Evolutionary conservation across 2,113 vertebrate species (phyloP).

Genomic region (Phalacrocorax brasilianus): DNA sequence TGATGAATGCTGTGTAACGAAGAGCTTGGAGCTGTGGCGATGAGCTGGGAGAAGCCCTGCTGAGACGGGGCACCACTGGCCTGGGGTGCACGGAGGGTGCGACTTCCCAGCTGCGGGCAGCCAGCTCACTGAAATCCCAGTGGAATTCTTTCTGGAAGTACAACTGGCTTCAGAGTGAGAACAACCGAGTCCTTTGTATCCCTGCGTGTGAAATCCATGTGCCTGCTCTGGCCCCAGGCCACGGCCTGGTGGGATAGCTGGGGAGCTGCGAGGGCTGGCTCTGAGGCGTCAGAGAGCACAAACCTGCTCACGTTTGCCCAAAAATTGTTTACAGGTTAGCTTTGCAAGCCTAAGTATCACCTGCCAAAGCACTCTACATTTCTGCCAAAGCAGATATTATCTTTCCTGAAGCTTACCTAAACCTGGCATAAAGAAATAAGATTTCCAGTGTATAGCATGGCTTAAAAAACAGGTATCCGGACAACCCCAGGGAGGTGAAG

Average conservation of each 20-base stretch:
- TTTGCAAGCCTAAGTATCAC: background rate
- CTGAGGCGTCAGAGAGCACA: background rate
- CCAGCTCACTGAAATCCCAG: fast-evolving
- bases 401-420: background rate
- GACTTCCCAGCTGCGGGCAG: fast-evolving
- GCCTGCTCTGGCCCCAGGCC: fast-evolving
- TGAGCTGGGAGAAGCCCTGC: background rate
- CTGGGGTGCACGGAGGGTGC: fast-evolving
- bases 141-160: background rate
- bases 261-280: fast-evolving
- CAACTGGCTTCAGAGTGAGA: background rate
- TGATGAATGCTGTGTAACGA: background rate
- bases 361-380: background rate
- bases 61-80: fast-evolving
- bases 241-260: background rate
- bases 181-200: background rate
- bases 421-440: background rate
- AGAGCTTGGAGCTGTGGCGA: background rate
- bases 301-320: fast-evolving
- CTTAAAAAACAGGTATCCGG: background rate
- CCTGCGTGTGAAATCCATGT: fast-evolving
- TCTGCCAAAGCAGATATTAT: background rate
- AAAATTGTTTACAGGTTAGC: background rate
- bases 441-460: background rate
- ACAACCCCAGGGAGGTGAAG: background rate